Conservation (phyloP, 1,140 invertebrate species). For the Hylyphantes graminicola region DNA sequence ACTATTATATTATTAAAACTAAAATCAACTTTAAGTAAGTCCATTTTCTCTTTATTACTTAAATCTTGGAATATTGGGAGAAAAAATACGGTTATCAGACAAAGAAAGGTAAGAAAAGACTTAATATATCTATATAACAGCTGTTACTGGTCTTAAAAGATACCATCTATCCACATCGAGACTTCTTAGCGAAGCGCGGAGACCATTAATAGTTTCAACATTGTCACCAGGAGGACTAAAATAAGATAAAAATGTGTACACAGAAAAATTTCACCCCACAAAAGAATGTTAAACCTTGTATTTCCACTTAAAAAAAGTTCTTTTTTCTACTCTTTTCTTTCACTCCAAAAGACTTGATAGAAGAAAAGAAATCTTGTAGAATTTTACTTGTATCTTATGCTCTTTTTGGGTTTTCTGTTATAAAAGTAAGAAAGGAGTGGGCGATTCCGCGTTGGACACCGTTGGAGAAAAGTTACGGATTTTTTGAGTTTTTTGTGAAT, state of each 20-base stretch:
- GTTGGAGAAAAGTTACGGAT: slow-evolving; percentile 23
- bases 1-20: too few species aligned
- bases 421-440: slow-evolving; percentile 8
- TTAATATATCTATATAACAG: neutral
- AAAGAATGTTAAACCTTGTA: slow-evolving; percentile 19
- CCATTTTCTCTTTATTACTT: too few species aligned
- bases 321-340: neutral
- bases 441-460: slow-evolving; percentile 22
- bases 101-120: too few species aligned
- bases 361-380: neutral
- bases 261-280: slow-evolving; percentile 23
- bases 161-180: slow-evolving; percentile 8
- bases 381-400: slow-evolving; percentile 23
- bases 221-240: slow-evolving; percentile 12
- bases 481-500: neutral
- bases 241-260: slow-evolving; percentile 17
- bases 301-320: neutral
- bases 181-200: neutral
- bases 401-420: neutral
- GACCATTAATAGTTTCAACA: slow-evolving; percentile 24
- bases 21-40: too few species aligned
- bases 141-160: slow-evolving; percentile 20
- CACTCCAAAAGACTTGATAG: neutral
- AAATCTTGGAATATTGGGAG: too few species aligned
- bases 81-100: too few species aligned